Base-by-base conservation (phyloP, 2,113 vertebrate species). In the Sapajus apella region DNA sequence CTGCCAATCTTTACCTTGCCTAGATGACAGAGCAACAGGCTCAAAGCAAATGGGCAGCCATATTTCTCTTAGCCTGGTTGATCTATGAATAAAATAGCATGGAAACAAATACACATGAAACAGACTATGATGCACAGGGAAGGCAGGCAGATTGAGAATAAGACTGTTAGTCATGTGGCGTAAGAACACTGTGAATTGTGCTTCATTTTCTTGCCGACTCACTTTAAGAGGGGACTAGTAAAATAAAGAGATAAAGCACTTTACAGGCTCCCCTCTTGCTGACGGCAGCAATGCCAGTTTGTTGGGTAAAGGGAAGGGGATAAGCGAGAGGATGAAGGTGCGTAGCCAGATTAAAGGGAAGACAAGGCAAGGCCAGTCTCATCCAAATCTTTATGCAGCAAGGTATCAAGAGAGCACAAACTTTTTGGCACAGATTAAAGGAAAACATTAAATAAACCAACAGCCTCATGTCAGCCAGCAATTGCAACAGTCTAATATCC, bases 391-490 rank as follows among this genome's bases (percentile, higher is more conserved):
- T 92, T 27, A 43, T 40, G 64, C 4, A 17, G 40, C 14, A 17
- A 18, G 13, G 14, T 4, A 7, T 18, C 23, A 77, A 58, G 43
- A 90, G 90, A 75, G 23, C 3, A 32, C 56, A 90, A 32, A 25
- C 5, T 4, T 81, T 43, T 50, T 8, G 50, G 25, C 76, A 72
- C 14, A 91, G 40, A 58, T 56, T 47, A 68, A 30, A 88, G 23
- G 72, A 61, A 87, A 93, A 68, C 68, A 43, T 91, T 88, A 77
- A 96, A 80, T 56, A 81, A 88, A 50, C 7, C 61, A 87, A 52
- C 3, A 45, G 4, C 21, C 7, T 55, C 21, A 3, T 58, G 25
- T 66, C 55, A 14, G 25, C 58, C 37, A 70, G 30, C 35, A 50
- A 20, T 21, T 56, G 61, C 2, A 81, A 14, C 5, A 40, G 18